These are phyloP conservation scores for Malacosoma neustria DNA, from an alignment of 2,888 invertebrate species.

Conservation along the genomic window DNA sequence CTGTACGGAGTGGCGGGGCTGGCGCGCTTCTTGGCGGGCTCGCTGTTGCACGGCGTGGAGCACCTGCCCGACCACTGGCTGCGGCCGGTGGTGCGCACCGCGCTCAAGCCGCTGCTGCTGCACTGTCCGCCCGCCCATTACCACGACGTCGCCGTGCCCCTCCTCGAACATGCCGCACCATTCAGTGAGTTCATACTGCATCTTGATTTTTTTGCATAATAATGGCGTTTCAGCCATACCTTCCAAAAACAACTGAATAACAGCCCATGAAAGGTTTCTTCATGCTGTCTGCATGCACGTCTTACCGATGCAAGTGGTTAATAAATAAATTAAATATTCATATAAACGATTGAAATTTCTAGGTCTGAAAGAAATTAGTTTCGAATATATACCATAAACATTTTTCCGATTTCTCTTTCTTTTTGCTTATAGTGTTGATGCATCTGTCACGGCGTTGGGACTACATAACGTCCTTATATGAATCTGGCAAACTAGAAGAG, in stretches of 20 bases:
- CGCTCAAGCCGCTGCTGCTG: constrained; percentile 89
- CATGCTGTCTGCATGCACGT: too few relatives aligned
- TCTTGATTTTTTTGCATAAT: too few relatives aligned
- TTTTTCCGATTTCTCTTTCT: background rate
- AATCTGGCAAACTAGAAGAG: constrained; percentile 84
- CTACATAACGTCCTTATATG: constrained; percentile 83
- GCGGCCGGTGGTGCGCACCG: constrained; percentile 86
- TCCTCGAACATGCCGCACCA: constrained; percentile 85
- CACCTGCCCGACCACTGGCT: constrained; percentile 90
- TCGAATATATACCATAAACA: background rate
- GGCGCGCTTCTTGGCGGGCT: constrained; percentile 81
- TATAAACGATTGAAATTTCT: too few relatives aligned
- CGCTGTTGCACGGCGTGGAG: constrained; percentile 81
- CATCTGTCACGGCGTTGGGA: constrained; percentile 86
- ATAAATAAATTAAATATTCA: too few relatives aligned
- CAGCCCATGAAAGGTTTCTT: too few relatives aligned
- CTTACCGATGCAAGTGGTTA: too few relatives aligned
- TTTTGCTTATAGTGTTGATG: constrained; percentile 70
- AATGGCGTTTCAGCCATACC: too few relatives aligned
- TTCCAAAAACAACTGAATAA: too few relatives aligned
- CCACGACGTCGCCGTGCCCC: constrained; percentile 83
- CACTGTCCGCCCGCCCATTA: constrained; percentile 90
- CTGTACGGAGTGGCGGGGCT: constrained; percentile 87
- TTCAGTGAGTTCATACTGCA: too few relatives aligned
- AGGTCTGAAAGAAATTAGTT: too few relatives aligned